These are phyloP conservation scores for Morone chrysops DNA, from an alignment of 2,113 vertebrate species.

Conservation along the genomic window DNA sequence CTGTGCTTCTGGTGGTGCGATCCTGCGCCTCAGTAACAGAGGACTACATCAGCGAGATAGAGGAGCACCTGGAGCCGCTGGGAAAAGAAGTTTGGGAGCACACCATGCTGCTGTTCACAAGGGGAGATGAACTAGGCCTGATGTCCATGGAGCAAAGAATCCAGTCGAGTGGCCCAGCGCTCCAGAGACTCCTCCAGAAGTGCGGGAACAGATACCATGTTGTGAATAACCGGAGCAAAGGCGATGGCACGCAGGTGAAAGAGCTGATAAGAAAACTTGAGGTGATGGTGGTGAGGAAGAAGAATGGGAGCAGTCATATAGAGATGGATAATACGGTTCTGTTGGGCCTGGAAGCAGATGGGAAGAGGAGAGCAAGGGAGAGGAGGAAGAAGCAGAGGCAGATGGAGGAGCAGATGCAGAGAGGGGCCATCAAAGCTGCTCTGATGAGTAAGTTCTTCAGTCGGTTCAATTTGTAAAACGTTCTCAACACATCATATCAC, in stretches of 20 bases:
- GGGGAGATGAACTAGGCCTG: slow-evolving; percentile 78
- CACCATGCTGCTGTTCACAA: slow-evolving; percentile 81
- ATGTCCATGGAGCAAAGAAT: slow-evolving; percentile 75
- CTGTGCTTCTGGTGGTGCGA: slow-evolving; percentile 79
- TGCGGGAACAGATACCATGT: slow-evolving; percentile 80
- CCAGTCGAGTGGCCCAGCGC: slow-evolving; percentile 48
- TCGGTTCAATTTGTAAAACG: background rate
- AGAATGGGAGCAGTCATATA: slow-evolving; percentile 42
- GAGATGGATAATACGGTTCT: slow-evolving; percentile 51
- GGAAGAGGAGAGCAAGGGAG: slow-evolving; percentile 78
- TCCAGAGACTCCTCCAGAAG: slow-evolving; percentile 76
- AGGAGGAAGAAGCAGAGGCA: slow-evolving; percentile 84
- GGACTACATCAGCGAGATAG: slow-evolving; percentile 73
- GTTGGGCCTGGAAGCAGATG: slow-evolving; percentile 73
- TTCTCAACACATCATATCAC: background rate
- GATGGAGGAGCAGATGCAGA: slow-evolving; percentile 81
- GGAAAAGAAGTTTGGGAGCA: slow-evolving; percentile 76
- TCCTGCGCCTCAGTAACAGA: slow-evolving; percentile 76
- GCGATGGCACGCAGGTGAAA: slow-evolving; percentile 65
- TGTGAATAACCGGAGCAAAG: slow-evolving; percentile 74
- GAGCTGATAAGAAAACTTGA: slow-evolving; percentile 78
- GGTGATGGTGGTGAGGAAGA: slow-evolving; percentile 70
- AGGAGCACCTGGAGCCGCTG: slow-evolving; percentile 78
- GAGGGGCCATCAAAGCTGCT: slow-evolving; percentile 75
- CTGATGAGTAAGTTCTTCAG: slow-evolving; percentile 76